These are phyloP conservation scores for Myxocyprinus asiaticus DNA, from an alignment of 2,113 vertebrate genomes.

Conservation along the genomic window DNA sequence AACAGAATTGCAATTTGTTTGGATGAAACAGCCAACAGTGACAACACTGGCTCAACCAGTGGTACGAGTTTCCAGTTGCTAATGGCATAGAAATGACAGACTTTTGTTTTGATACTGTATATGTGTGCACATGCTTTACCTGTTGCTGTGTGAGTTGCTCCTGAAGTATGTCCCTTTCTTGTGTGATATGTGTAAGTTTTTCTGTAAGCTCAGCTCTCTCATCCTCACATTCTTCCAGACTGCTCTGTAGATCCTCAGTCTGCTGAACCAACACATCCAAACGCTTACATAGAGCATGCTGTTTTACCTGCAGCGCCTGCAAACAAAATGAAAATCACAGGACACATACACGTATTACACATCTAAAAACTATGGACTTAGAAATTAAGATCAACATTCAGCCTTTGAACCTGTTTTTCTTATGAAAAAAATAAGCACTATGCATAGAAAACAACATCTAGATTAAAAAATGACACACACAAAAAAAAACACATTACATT, in stretches of 20 bases:
- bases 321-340: conserved; percentile 17
- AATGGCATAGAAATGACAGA: neutral
- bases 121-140: conserved; percentile 62
- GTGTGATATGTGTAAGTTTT: conserved; percentile 66
- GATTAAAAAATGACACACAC: too few relatives aligned
- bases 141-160: conserved; percentile 75
- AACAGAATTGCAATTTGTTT: too few relatives aligned
- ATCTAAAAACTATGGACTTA: neutral
- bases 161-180: conserved; percentile 67
- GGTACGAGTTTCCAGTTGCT: neutral
- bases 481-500: too few relatives aligned
- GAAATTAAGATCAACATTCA: too few relatives aligned
- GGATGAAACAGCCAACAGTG: too few relatives aligned
- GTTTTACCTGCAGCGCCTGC: conserved; percentile 87
- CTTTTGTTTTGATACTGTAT: neutral
- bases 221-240: conserved; percentile 75
- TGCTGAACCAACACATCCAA: conserved; percentile 81
- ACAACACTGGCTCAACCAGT: neutral
- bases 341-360: neutral
- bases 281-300: conserved; percentile 80
- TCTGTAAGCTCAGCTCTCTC: conserved; percentile 65
- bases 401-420: too few relatives aligned
- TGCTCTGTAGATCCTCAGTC: conserved; percentile 77
- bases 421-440: too few relatives aligned
- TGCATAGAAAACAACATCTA: too few relatives aligned